Conservation (phyloP, 2,888 invertebrate species). For the Eilema depressum region DNA sequence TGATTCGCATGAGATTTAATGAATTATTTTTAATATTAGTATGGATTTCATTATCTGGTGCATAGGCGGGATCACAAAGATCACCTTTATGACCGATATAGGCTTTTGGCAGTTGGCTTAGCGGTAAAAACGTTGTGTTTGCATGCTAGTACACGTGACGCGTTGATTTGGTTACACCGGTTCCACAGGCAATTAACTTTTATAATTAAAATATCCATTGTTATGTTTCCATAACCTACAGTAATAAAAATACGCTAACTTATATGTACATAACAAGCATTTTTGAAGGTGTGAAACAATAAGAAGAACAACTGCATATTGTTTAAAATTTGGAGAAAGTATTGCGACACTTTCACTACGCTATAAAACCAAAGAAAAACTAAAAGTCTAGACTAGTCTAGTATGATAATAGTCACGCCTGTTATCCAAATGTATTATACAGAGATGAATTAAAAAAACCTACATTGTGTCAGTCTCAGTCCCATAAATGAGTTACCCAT, state of each 20-base stretch:
- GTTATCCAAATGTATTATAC: no score
- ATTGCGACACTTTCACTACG: not conserved
- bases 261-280: not conserved
- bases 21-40: no score
- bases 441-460: no score
- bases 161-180: not conserved
- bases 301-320: no score
- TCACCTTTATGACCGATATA: not conserved
- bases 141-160: not conserved
- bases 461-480: no score
- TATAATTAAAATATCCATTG: not conserved
- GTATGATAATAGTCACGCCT: no score
- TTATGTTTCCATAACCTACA: not conserved
- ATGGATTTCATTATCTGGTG: no score
- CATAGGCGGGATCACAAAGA: no score
- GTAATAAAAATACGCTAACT: not conserved
- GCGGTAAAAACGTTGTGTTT: not conserved
- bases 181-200: not conserved
- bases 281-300: not conserved
- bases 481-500: no score
- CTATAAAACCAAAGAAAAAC: not conserved
- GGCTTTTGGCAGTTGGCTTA: not conserved
- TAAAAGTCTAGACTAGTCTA: no score
- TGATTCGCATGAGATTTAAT: no score
- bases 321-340: not conserved